phyloP scores from a whole-genome alignment of 2,797 vertebrate species.

The Serranus cabrilla region DNA sequence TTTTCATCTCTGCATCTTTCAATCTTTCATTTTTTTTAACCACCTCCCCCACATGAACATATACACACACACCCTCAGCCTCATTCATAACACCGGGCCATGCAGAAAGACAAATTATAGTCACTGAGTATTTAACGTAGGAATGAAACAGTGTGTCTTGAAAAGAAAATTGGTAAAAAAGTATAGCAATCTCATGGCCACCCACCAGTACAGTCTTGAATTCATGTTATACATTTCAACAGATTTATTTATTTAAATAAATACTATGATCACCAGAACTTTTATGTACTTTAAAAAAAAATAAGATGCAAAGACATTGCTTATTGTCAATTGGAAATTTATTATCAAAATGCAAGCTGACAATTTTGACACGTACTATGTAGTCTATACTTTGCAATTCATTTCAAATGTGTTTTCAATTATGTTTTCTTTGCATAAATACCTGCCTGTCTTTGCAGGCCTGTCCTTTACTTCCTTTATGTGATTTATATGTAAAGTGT shows the following conservation, averaged over 20 bases:
- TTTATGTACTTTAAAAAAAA: neutral
- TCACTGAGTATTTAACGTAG: slow-evolving; percentile 23
- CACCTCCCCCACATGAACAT: neutral
- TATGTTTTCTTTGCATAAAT: neutral
- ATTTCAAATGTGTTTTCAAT: neutral
- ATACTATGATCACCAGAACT: neutral
- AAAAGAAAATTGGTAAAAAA: slow-evolving; percentile 42
- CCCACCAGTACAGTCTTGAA: neutral
- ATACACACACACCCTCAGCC: slow-evolving; percentile 16
- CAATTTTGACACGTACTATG: neutral
- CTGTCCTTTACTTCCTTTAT: neutral
- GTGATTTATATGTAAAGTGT: neutral
- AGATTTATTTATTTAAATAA: neutral
- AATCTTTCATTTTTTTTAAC: slow-evolving; percentile 50
- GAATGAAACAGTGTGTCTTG: slow-evolving; percentile 16
- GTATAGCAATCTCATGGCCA: slow-evolving; percentile 25
- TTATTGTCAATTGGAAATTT: neutral
- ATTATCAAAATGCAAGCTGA: neutral
- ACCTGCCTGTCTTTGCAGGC: neutral
- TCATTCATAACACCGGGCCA: slow-evolving; percentile 38
- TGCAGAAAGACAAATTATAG: slow-evolving; percentile 65
- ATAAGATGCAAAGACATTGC: neutral
- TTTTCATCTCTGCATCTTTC: slow-evolving; percentile 62
- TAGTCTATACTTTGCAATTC: neutral
- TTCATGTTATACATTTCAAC: neutral